These are phyloP conservation scores for Crossaster papposus DNA, from an alignment of 53 echinoderm and acorn worm species.

Conservation along the genomic window DNA sequence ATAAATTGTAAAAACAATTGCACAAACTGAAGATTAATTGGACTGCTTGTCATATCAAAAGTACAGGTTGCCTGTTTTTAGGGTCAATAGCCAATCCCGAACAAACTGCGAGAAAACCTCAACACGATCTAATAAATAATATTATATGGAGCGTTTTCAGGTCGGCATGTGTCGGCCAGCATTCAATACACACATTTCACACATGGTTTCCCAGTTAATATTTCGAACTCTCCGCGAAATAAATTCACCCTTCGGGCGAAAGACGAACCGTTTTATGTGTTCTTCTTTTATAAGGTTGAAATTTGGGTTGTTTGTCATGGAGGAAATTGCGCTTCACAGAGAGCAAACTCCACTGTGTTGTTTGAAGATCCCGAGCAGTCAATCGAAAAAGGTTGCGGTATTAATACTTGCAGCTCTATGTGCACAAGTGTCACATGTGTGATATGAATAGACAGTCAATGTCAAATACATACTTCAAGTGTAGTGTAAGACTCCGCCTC, in stretches of 20 bases:
- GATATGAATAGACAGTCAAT: conserved; percentile 9
- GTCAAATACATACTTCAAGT: background rate
- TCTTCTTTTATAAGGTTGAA: background rate
- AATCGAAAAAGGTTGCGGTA: background rate
- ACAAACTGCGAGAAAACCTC: background rate
- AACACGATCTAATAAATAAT: conserved; percentile 33
- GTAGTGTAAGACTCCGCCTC: background rate
- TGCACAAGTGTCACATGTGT: conserved; percentile 16
- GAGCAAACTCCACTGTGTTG: background rate
- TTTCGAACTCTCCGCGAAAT: background rate
- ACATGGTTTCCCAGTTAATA: conserved; percentile 36
- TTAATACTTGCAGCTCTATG: conserved; percentile 9
- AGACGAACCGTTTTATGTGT: background rate
- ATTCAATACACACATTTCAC: conserved; percentile 7
- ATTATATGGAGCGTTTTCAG: conserved; percentile 34
- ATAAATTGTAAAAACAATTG: no score
- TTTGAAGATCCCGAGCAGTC: conserved; percentile 7
- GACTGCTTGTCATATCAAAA: background rate
- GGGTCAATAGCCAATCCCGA: background rate
- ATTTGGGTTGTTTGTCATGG: conserved; percentile 33
- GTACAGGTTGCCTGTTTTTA: conserved; percentile 1
- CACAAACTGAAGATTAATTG: no score
- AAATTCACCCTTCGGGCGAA: background rate
- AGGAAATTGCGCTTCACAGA: conserved; percentile 30
- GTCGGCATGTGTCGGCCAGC: conserved; percentile 38